Evolutionary conservation across 1,140 invertebrate genomes (phyloP).

Genomic region (Brachionus koreanus): DNA sequence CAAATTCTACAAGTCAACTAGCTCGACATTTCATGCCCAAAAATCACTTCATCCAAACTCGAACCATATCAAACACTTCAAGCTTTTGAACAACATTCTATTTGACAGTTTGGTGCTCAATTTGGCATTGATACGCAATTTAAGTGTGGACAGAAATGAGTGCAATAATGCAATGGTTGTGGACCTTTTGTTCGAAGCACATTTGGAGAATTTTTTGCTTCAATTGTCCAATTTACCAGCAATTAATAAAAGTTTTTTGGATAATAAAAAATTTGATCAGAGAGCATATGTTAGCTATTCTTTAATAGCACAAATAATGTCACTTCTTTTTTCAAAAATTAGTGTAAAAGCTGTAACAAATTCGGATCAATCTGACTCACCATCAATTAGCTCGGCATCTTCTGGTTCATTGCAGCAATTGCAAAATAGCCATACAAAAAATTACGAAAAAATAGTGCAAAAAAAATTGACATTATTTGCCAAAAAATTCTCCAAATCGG

Average conservation of each 20-base stretch:
- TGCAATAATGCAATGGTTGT: background rate
- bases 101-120: constrained; percentile 6
- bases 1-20: background rate
- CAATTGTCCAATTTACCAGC: background rate
- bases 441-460: background rate
- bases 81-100: constrained; percentile 4
- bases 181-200: background rate
- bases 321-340: background rate
- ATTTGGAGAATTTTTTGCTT: background rate
- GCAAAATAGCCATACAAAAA: background rate
- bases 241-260: background rate
- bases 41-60: background rate
- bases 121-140: background rate
- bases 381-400: background rate
- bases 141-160: background rate
- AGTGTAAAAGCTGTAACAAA: background rate
- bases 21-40: background rate
- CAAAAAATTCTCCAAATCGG: background rate
- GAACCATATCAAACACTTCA: background rate
- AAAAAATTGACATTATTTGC: background rate
- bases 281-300: background rate
- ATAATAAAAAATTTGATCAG: constrained; percentile 24
- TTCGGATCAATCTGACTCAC: background rate
- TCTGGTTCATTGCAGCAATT: background rate
- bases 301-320: constrained; percentile 15